Base-by-base conservation (phyloP, 2,797 vertebrate species). In the Phrynocephalus guinanensis region DNA sequence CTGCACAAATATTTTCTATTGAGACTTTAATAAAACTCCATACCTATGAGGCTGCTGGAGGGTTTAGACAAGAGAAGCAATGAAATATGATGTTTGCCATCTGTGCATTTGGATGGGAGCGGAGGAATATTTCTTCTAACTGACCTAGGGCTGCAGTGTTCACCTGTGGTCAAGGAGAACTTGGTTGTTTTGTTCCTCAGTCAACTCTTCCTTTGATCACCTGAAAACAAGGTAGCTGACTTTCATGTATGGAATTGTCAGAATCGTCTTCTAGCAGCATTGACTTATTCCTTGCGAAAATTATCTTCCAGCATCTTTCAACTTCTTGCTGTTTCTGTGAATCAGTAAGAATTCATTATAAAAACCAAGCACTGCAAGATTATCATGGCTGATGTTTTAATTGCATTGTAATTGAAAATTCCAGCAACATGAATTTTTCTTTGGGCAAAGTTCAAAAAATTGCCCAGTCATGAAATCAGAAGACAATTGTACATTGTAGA, bases 1-100 rank as follows among this genome's bases (percentile, higher is more conserved):
- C 52, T 90, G 70, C 83, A 28, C 1, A 28, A 90, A 20, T 1
- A 3, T 81, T 24, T 76, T 3, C 28, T 89, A 73, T 82, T 83
- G 73, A 71, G 79, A 87, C 0, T 87, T 86, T 83, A 85, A 81
- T 72, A 22, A 90, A 88, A 72, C 66, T n/a, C 71, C 26, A 79
- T 60, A 48, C 15, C 15, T 72, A 30, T 70, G 22, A 30, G 56
- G 79, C 79, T 86, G 63, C 76, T 50, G n/a, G 44, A 86, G 20
- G 63, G 11, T 15, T 68, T 79, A 1, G n/a, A 22, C 3, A n/a
- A 63, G 70, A 10, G 30, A 86, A 86, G 33, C 30, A 66, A 72
- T 63, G 50, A 15, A 86, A 78, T 50, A 13, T 70, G 9, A 60
- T 80, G 30, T 86, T 80, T 78, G 11, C 52, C 10, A 71, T 60